Base-by-base conservation (phyloP, 1,140 invertebrate genomes). In the Sogatella furcifera region DNA sequence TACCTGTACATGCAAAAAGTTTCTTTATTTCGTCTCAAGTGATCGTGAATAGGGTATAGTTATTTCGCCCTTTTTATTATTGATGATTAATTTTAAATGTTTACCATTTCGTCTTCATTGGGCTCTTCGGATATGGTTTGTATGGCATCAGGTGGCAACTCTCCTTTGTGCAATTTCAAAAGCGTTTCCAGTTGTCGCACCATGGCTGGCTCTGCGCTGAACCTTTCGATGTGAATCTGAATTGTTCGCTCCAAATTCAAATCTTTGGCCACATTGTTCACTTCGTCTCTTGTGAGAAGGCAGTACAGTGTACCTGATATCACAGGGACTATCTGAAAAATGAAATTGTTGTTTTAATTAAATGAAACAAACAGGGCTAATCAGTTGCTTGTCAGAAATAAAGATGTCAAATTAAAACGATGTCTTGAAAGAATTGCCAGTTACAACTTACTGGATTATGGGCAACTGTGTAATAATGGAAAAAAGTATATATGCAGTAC, bases 271-370 rank as follows among this genome's bases (percentile, higher is more conserved):
- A 60, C 55, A n/a, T 28, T 44, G 34, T 67, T 67, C 14, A 65
- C 43, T 1, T 57, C 43, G 4, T 61, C 59, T 52, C 56, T 59
- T 21, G 59, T 61, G 19, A 68, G 34, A 4, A 65, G 17, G 41
- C 64, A 65, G 46, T 65, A 68, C n/a, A 67, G 53, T 13, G 63
- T 61, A 3, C 66, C 63, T 2, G 58, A 58, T 38, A 67, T 59
- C 46, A 66, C 65, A 6, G 64, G 57, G 17, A 64, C 41, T 6
- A 66, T 60, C 65, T 68, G 52, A 3, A 42, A 46, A 17, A 54
- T 10, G 2, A 5, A 3, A 24, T 6, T 4, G 24, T 6, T 4
- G 10, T 19, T 4, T 19, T 15, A 53, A 21, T 53, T 5, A 14
- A 41, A 52, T 19, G 19, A 52, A 63, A n/a, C n/a, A n/a, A n/a